A percentile compares a stretch with the other conserved stretches of the same genome.
Evolutionary conservation across 1,140 invertebrate genomes (phyloP).

Genomic region (Lethrus apterus): DNA sequence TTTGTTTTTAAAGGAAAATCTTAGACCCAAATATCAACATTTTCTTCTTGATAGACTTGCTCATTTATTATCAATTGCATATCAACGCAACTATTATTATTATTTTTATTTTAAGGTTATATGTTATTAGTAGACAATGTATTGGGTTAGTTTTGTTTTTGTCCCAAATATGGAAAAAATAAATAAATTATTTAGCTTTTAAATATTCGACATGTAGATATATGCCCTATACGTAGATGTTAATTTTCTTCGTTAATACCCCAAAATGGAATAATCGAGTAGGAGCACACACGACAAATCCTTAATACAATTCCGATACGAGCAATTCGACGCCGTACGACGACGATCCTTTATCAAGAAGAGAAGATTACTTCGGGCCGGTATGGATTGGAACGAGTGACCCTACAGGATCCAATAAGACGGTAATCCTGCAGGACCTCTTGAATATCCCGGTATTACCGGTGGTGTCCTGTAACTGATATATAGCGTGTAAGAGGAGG

Average conservation of each 20-base stretch:
- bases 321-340: neutral
- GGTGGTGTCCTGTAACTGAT: constrained; percentile 23
- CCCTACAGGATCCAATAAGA: constrained; percentile 30
- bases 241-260: no score
- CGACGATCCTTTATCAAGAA: constrained; percentile 23
- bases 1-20: no score
- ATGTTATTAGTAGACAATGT: constrained; percentile 3
- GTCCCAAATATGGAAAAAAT: neutral
- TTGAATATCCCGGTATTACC: constrained; percentile 27
- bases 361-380: constrained; percentile 20
- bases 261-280: neutral
- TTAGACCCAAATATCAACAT: no score
- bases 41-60: no score
- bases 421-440: constrained; percentile 30
- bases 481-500: constrained; percentile 21
- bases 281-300: neutral
- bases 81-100: no score
- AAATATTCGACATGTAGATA: neutral
- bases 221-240: neutral
- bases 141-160: no score
- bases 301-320: neutral
- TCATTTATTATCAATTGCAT: constrained; percentile 2
- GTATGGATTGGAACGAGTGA: constrained; percentile 24
- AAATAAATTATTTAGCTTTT: neutral
- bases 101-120: neutral